Evolutionary conservation across 1,140 invertebrate genomes (phyloP), one percentile per base, ranked within the genome.

Genomic region (Drosophila suzukii): DNA sequence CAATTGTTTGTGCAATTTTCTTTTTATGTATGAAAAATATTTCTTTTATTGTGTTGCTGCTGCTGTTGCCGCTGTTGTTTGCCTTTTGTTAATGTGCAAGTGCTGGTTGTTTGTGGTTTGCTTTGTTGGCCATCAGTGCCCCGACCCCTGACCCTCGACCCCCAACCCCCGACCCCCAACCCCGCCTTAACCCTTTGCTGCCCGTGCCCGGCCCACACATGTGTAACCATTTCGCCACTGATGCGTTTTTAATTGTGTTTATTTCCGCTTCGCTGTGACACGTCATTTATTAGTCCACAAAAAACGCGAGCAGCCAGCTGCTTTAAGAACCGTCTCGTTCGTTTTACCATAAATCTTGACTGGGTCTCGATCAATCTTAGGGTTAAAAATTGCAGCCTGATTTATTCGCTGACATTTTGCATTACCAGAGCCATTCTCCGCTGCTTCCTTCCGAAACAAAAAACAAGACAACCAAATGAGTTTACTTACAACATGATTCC

Each of bases 221-320:
- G 49, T 65, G 56, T 53, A 44, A 39, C 54, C 59, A 49, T 72
- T 74, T 74, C 15, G 57, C 71, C 76, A 65, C 85, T 89, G 84
- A 90, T 89, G 84, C 84, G 70, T 89, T 89, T 89, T 90, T 89
- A 89, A 89, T 89, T 89, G 77, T 90, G 70, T 90, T 81, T 84
- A 72, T 81, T 90, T 89, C 84, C 85, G 84, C 80, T 84, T 71
- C 54, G 70, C 49, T 81, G 66, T 89, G 84, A 84, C 84, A 84
- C 80, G 80, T 89, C 76, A 81, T 88, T 88, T 84, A 83, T 88
- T 83, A 80, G 83, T 56, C 34, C 54, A 11, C 46, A 44, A 38
- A 43, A 53, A 32, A 30, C 7, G 34, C 34, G 15, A 27, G 17
- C 11, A 6, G 27, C 12, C 1, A 27, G 20, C 41, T 12, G 5